phyloP scores from a whole-genome alignment of 2,888 invertebrate genomes.

The Phengaris alcon region DNA sequence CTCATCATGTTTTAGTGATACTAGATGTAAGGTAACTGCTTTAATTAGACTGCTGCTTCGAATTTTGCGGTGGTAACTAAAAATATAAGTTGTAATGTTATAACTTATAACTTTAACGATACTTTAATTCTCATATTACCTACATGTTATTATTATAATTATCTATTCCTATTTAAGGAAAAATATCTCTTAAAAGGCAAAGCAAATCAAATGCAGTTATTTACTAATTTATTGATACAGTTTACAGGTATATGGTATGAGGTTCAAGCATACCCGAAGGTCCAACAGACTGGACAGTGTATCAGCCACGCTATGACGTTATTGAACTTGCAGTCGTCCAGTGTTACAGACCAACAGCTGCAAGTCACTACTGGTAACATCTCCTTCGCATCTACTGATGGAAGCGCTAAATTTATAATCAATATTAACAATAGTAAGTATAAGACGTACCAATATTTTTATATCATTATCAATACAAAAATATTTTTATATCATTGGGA shows the following conservation, averaged over 20 bases:
- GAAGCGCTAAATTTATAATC: conserved; percentile 50
- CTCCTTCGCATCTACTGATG: conserved; percentile 41
- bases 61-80: too few species aligned
- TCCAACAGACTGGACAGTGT: conserved; percentile 54
- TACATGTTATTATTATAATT: too few species aligned
- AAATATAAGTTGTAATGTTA: too few species aligned
- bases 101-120: too few species aligned
- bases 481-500: background rate
- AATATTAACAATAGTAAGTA: conserved; percentile 43
- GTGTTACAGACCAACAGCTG: conserved; percentile 50
- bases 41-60: too few species aligned
- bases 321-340: conserved; percentile 45
- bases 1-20: background rate
- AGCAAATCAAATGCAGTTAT: too few species aligned
- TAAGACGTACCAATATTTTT: too few species aligned
- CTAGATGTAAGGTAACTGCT: too few species aligned
- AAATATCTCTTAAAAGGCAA: too few species aligned
- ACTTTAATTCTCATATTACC: too few species aligned
- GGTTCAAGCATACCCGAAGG: conserved; percentile 45
- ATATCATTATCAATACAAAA: too few species aligned
- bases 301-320: conserved; percentile 48
- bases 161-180: too few species aligned
- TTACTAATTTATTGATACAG: conserved; percentile 31
- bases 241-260: conserved; percentile 44
- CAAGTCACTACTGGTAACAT: conserved; percentile 43